Evolutionary conservation across 2,888 invertebrate genomes (phyloP).

Genomic region (Sycophila texana): DNA sequence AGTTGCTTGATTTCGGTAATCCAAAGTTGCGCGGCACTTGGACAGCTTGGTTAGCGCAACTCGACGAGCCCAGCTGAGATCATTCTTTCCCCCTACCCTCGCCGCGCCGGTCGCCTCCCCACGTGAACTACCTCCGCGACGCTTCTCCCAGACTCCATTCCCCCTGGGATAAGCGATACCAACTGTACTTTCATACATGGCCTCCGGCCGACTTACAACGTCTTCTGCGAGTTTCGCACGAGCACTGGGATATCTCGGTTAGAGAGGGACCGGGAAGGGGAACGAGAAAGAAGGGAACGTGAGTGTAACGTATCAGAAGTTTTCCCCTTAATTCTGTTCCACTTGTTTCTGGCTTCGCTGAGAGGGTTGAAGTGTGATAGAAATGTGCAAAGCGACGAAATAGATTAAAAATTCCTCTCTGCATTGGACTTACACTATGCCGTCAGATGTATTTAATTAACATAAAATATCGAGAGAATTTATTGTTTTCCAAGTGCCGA

Average conservation of each 20-base stretch:
- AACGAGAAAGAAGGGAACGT: background rate
- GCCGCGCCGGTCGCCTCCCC: background rate
- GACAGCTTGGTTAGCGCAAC: constrained; percentile 23
- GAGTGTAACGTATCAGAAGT: background rate
- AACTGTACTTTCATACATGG: constrained; percentile 28
- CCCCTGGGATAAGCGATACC: constrained; percentile 32
- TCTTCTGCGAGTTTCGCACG: constrained; percentile 31
- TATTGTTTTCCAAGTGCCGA: background rate
- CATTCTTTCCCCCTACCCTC: constrained; percentile 36
- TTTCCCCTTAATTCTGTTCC: too few species aligned
- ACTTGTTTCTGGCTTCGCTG: background rate
- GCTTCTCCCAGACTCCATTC: constrained; percentile 10
- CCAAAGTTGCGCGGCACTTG: constrained; percentile 41
- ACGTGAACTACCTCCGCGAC: background rate
- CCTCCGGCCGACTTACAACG: constrained; percentile 21
- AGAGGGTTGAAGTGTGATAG: too few species aligned
- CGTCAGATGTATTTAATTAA: too few species aligned
- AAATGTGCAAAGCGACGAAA: too few species aligned
- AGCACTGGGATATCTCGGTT: constrained; percentile 13
- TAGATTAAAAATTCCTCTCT: too few species aligned
- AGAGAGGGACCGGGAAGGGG: too few species aligned
- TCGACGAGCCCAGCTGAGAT: constrained; percentile 38
- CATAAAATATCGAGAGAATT: background rate
- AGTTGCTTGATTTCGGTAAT: constrained; percentile 52
- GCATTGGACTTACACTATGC: too few species aligned